A percentile compares a stretch with the other conserved stretches of the same genome.
phyloP scores from a whole-genome alignment of 2,888 invertebrate species.

The Anagyrus pseudococci region DNA sequence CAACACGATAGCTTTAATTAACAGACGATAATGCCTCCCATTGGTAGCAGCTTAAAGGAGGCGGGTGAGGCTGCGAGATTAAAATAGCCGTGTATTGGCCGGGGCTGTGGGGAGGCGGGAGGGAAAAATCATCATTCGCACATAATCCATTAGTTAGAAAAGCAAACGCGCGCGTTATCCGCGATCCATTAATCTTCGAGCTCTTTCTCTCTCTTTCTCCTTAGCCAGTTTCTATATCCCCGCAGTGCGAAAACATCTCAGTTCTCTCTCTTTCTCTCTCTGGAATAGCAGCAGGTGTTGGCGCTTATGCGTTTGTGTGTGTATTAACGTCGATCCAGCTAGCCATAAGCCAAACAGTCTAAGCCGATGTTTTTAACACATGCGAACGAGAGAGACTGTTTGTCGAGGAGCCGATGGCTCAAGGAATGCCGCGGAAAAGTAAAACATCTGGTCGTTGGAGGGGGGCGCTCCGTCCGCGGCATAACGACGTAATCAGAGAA shows the following conservation, averaged over 20 bases:
- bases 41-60: not conserved
- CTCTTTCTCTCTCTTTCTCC: too few relatives aligned
- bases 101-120: not conserved
- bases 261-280: not conserved
- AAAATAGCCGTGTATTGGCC: too few relatives aligned
- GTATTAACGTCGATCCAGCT: too few relatives aligned
- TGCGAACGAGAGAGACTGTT: too few relatives aligned
- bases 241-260: not conserved
- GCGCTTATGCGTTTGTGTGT: too few relatives aligned
- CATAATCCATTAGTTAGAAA: not conserved
- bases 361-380: too few relatives aligned
- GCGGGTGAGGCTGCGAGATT: not conserved
- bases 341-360: too few relatives aligned
- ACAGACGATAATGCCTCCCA: not conserved
- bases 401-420: too few relatives aligned
- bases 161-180: not conserved
- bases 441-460: too few relatives aligned
- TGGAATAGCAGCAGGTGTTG: not conserved
- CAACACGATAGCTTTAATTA: not conserved
- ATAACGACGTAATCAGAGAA: too few relatives aligned
- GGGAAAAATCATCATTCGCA: conserved; percentile 10
- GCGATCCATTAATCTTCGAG: not conserved
- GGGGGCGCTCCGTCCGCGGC: too few relatives aligned
- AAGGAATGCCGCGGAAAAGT: not conserved
- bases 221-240: not conserved